Conservation (phyloP, 2,113 vertebrate genomes). For the Centropus unirufus region DNA sequence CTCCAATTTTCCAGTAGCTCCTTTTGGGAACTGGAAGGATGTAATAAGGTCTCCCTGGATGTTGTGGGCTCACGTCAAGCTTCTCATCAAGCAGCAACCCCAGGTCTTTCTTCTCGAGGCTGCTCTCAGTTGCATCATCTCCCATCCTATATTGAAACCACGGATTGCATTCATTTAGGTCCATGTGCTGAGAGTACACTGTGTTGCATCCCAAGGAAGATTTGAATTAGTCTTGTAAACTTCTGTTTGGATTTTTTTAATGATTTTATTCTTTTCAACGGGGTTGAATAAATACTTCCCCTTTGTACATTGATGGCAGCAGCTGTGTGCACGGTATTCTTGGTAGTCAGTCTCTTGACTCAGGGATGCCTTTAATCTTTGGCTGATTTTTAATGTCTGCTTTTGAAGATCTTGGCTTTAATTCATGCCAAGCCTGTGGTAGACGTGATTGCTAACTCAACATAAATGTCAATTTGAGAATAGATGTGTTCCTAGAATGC, state of each 20-base stretch:
- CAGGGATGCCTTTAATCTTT: neutral
- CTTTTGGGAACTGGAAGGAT: too few relatives aligned
- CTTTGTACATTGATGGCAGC: neutral
- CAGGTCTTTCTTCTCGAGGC: too few relatives aligned
- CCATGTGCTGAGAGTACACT: neutral
- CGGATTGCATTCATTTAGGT: neutral
- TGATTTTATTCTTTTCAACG: rapidly evolving
- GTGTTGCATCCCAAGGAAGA: neutral
- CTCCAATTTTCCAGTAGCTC: too few relatives aligned
- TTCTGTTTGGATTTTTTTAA: neutral
- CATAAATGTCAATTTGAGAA: neutral
- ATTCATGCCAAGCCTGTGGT: neutral
- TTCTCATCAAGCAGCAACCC: too few relatives aligned
- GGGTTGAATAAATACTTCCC: neutral
- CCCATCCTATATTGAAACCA: too few relatives aligned
- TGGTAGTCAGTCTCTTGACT: neutral
- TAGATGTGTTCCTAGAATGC: neutral
- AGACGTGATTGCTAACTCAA: neutral
- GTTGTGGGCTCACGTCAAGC: too few relatives aligned
- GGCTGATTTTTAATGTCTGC: neutral
- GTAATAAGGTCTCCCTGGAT: too few relatives aligned
- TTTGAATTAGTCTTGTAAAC: neutral
- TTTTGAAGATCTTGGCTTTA: conserved; percentile 3
- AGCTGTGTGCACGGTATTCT: neutral
- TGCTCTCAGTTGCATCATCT: too few relatives aligned